Percentiles rank a stretch among this genome's conserved stretches.
Evolutionary conservation across 2,113 vertebrate genomes (phyloP).

Genomic region (Mandrillus leucophaeus): DNA sequence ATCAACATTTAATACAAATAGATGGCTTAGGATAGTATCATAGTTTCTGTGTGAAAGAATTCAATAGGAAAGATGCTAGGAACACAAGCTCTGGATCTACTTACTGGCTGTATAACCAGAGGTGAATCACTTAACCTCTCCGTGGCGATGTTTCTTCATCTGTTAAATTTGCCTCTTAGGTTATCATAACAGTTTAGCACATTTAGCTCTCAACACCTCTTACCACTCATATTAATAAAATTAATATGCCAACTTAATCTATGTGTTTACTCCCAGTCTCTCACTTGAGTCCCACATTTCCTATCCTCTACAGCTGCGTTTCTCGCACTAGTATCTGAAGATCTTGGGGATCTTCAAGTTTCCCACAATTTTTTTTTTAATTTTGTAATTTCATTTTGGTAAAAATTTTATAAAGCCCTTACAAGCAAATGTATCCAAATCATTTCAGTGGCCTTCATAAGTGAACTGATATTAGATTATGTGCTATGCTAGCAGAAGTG

Average conservation of each 20-base stretch:
- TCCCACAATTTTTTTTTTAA: neutral
- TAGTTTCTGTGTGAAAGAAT: neutral
- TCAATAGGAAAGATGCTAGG: neutral
- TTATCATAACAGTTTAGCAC: neutral
- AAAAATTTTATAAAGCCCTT: neutral
- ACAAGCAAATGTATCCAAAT: neutral
- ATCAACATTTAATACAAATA: neutral
- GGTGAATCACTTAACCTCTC: neutral
- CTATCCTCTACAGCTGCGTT: neutral
- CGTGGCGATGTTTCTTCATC: neutral
- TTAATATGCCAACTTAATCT: neutral
- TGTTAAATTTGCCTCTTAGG: neutral
- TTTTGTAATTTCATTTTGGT: neutral
- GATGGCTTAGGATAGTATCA: slow-evolving; percentile 34
- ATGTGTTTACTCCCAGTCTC: neutral
- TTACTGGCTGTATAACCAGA: neutral
- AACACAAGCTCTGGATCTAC: neutral
- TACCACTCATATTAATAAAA: neutral
- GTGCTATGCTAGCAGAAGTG: neutral
- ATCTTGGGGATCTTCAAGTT: neutral
- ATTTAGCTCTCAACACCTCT: neutral
- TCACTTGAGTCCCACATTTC: neutral
- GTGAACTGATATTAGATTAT: neutral
- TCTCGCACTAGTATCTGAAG: neutral
- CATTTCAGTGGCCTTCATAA: neutral